These are phyloP conservation scores for Genyomyrus donnyi DNA, from an alignment of 2,113 vertebrate genomes.

Conservation along the genomic window DNA sequence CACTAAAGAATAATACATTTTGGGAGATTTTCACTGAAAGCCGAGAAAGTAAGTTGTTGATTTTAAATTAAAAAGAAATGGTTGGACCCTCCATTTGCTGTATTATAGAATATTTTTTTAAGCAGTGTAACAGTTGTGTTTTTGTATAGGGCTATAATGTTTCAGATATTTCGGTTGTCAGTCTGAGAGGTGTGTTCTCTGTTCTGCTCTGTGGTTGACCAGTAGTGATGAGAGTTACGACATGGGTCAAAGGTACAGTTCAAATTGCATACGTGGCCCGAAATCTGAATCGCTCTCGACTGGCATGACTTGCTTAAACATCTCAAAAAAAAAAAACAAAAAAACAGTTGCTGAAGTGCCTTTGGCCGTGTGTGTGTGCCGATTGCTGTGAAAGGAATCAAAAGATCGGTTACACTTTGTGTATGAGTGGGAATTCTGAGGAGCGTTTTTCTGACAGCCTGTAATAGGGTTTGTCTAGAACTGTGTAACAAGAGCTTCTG, in stretches of 20 bases:
- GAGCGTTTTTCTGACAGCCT: neutral
- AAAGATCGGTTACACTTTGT: neutral
- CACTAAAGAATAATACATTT: neutral
- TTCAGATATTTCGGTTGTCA: neutral
- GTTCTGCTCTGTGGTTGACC: neutral
- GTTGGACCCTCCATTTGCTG: neutral
- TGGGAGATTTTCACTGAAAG: neutral
- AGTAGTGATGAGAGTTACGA: neutral
- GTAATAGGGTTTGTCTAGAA: neutral
- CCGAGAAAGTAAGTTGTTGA: neutral
- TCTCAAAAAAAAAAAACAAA: neutral
- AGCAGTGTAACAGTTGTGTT: neutral
- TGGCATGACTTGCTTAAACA: neutral
- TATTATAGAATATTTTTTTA: neutral
- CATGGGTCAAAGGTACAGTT: neutral
- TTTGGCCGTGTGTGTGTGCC: neutral
- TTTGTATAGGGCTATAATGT: neutral
- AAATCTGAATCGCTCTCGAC: neutral
- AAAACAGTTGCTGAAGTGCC: neutral
- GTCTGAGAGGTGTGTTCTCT: neutral
- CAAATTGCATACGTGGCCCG: neutral
- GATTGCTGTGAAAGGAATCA: neutral
- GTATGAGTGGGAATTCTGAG: neutral
- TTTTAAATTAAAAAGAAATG: neutral
- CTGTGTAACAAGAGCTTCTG: neutral